These are phyloP conservation scores for Pandemis corylana DNA, from an alignment of 2,888 invertebrate genomes.

Conservation along the genomic window DNA sequence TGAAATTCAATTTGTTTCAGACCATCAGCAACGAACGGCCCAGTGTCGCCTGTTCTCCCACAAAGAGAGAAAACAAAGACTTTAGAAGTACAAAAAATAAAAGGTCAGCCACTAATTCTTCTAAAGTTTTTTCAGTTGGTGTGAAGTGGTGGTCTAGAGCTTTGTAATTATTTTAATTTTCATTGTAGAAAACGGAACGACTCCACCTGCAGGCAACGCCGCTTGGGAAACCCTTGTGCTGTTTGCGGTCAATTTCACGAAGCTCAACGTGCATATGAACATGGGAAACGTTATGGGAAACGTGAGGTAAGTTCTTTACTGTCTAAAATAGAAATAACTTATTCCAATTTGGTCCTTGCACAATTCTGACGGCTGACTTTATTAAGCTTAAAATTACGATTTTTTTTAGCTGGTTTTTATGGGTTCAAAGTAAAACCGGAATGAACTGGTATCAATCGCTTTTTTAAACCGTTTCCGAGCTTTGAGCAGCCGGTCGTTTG, in stretches of 20 bases:
- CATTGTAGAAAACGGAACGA: conserved; percentile 16
- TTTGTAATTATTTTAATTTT: background rate
- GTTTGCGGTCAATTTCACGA: conserved; percentile 98
- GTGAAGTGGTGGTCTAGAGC: background rate
- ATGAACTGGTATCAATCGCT: no score
- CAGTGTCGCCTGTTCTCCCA: conserved; percentile 74
- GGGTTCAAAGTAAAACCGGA: no score
- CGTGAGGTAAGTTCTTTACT: conserved; percentile 86
- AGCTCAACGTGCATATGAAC: conserved; percentile 98
- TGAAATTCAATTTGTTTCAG: conserved; percentile 48
- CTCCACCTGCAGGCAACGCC: conserved; percentile 77
- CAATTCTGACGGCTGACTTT: no score
- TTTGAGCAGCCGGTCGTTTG: no score
- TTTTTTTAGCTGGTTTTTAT: no score
- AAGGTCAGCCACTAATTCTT: conserved; percentile 57
- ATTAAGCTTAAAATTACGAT: no score
- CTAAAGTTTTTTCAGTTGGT: background rate
- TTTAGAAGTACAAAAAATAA: conserved; percentile 68
- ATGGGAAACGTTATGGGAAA: conserved; percentile 99
- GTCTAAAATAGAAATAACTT: background rate
- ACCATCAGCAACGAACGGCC: conserved; percentile 57
- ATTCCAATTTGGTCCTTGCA: no score
- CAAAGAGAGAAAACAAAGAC: conserved; percentile 78
- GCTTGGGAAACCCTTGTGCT: conserved; percentile 98
- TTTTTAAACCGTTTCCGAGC: no score